A percentile compares a stretch with the other conserved stretches of the same genome.
These are phyloP conservation scores for Umimayanthus kanabou DNA, from an alignment of 92 coral and sea anemone genomes.

Conservation along the genomic window DNA sequence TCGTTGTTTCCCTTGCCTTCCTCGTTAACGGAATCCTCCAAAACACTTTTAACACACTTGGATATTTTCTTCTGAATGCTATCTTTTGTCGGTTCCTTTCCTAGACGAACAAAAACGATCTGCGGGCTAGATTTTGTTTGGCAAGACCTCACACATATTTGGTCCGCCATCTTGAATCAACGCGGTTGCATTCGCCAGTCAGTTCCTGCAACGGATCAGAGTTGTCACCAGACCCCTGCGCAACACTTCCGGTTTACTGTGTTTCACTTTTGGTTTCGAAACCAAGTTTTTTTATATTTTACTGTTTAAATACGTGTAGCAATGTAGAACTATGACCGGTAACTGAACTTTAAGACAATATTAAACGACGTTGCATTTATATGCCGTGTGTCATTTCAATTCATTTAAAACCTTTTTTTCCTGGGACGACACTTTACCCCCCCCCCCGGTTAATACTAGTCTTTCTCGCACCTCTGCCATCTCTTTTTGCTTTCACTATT, in stretches of 20 bases:
- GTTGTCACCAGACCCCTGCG: slow-evolving; percentile 18
- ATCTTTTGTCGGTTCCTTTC: slow-evolving; percentile 86
- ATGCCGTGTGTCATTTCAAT: no score
- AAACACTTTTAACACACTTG: slow-evolving; percentile 65
- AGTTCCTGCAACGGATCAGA: not conserved
- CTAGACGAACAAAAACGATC: slow-evolving; percentile 75
- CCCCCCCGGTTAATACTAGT: no score
- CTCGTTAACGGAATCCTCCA: slow-evolving; percentile 44
- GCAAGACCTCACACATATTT: slow-evolving; percentile 26
- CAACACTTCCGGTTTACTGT: slow-evolving; percentile 29
- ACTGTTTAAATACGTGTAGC: no score
- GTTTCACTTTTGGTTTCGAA: not conserved
- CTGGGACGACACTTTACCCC: no score
- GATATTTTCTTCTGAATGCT: slow-evolving; percentile 74
- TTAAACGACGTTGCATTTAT: no score
- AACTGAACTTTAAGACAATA: no score
- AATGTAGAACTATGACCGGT: no score
- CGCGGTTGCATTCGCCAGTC: slow-evolving; percentile 28
- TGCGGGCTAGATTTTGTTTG: slow-evolving; percentile 56
- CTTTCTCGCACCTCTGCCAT: no score
- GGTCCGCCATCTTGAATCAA: slow-evolving; percentile 75
- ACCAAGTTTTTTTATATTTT: no score
- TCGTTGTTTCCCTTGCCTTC: slow-evolving; percentile 47
- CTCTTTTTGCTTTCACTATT: no score
- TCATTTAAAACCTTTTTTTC: no score